These are phyloP conservation scores for Aurelia coerulea DNA, from an alignment of 30 jellyfish, hydroid and myxozoan genomes.

Conservation along the genomic window DNA sequence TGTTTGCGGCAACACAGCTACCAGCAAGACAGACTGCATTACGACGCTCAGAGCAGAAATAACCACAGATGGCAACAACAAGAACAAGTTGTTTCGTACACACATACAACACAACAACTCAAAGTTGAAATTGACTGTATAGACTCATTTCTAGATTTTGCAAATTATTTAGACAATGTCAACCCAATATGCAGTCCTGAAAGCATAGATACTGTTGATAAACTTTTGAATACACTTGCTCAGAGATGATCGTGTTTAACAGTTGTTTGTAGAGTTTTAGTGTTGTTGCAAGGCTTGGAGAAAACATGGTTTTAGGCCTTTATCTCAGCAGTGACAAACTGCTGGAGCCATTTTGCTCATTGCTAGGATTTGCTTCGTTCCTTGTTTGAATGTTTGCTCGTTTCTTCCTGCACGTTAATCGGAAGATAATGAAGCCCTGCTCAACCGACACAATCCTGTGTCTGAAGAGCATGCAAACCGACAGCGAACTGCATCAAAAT, in stretches of 20 bases:
- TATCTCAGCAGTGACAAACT: no score
- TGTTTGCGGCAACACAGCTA: slow-evolving; percentile 24
- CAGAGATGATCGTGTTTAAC: slow-evolving; percentile 48
- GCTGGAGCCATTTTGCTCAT: no score
- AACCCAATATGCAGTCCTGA: slow-evolving; percentile 79
- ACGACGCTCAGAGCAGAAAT: slow-evolving; percentile 19
- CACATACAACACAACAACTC: slow-evolving; percentile 14
- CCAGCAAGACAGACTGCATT: slow-evolving; percentile 20
- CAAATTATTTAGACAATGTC: slow-evolving; percentile 68
- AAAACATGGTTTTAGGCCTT: no score
- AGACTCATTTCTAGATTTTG: slow-evolving; percentile 66
- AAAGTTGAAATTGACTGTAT: slow-evolving; percentile 56
- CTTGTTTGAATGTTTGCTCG: no score
- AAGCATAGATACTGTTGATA: slow-evolving; percentile 64
- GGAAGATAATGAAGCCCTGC: no score
- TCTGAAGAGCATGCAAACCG: no score
- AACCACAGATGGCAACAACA: slow-evolving; percentile 27
- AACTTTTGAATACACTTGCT: slow-evolving; percentile 41
- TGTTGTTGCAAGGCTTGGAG: no score
- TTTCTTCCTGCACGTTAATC: no score
- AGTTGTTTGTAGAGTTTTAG: no score
- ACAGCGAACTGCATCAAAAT: no score
- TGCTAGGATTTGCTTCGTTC: no score
- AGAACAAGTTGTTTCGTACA: background rate
- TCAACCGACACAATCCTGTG: no score